Evolutionary conservation across 2,797 vertebrate species (phyloP), one percentile per base, ranked within the genome.

Genomic region (Lepilemur septentrionalis): DNA sequence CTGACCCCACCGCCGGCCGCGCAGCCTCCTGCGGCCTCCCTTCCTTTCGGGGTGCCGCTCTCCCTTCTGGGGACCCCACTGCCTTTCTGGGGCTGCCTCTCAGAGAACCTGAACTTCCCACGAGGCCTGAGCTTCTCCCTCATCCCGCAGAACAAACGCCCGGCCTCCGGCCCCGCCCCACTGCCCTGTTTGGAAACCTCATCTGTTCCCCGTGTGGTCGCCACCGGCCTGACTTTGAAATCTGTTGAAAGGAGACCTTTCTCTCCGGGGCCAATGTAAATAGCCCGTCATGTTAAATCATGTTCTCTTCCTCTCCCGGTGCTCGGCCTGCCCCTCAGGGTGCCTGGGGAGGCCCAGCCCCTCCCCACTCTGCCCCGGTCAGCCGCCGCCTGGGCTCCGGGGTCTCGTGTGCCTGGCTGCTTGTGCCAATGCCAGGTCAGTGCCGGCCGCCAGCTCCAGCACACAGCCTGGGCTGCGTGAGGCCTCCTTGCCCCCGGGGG

Each of bases 261-360:
- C 94, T 97, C 90, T 91, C 70, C 20, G 32, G 81, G 96, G 99
- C 99, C 99, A 99, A 98, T 98, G 97, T 98, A 99, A 99, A 99
- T 98, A 99, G 98, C 97, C 98, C 98, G 98, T 99, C 98, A 97
- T 94, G 98, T 98, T 98, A 97, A 98, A 98, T 98, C 98, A 98
- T 95, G 94, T 96, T 97, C 97, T 92, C 97, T 97, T 97, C 97
- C 98, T 95, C 97, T 93, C 30, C 89, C 46, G 85, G 83, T 1
- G 5, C 78, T 72, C 35, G 22, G 82, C 55, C 5, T 57, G 84
- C 84, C 67, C 87, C 50, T 8, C 3, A 2, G 46, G 96, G 79
- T 78, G 25, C 80, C 28, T 12, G 7, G 83, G 95, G 90, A 35
- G 97, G 59, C 48, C 30, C 7, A 61, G 90, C 81, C 97, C 96